phyloP scores from a whole-genome alignment of 1,140 invertebrate genomes.

The Trypoxylus dichotomus region DNA sequence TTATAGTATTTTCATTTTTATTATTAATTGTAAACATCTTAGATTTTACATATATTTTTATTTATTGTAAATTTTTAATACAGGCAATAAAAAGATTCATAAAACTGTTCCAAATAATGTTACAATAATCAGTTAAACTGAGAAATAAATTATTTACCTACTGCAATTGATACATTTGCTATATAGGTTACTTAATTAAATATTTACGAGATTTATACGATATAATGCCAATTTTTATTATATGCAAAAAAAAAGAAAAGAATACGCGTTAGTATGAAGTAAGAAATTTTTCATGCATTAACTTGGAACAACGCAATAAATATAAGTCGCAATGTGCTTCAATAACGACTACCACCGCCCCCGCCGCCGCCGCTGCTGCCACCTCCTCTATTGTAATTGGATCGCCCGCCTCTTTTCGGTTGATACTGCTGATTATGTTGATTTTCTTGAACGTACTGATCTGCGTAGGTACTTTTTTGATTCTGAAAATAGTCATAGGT shows the following conservation, averaged over 20 bases:
- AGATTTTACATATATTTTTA: neutral
- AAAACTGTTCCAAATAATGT: neutral
- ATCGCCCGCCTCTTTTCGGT: constrained; percentile 41
- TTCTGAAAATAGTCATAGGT: constrained; percentile 51
- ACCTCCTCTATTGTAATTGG: constrained; percentile 26
- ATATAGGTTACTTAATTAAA: neutral
- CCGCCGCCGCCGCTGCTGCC: constrained; percentile 33
- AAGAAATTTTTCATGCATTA: neutral
- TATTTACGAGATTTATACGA: neutral
- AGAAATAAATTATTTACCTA: neutral
- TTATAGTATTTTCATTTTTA: neutral
- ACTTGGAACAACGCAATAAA: neutral
- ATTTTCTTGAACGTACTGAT: constrained; percentile 52
- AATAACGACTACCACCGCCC: constrained; percentile 23
- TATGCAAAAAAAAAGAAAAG: neutral
- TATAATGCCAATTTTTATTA: neutral
- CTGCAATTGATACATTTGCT: neutral
- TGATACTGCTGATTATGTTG: constrained; percentile 50
- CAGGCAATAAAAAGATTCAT: neutral
- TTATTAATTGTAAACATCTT: neutral
- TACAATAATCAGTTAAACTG: neutral
- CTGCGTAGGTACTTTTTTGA: constrained; percentile 48
- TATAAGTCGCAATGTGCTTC: neutral
- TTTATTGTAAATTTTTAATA: constrained; percentile 7
- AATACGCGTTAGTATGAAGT: neutral